Conservation (phyloP, 2,888 invertebrate genomes). For the Leptura quadrifasciata region DNA sequence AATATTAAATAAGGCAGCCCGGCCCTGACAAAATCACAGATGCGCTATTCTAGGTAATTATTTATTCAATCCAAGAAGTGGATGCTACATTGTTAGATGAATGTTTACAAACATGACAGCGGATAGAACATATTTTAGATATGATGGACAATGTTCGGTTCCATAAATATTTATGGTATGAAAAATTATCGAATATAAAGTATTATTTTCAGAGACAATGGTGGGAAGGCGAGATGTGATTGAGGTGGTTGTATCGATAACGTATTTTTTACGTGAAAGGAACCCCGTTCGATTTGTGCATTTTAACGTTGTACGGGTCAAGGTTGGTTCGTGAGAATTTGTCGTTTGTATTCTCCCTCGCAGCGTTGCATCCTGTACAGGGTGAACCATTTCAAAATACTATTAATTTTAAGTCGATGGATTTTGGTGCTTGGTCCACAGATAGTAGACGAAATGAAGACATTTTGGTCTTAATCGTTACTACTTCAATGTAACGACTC, state of each 20-base stretch:
- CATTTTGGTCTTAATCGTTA: too few species aligned
- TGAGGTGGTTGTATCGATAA: slow-evolving; percentile 21
- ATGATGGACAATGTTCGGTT: slow-evolving; percentile 29
- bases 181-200: slow-evolving; percentile 23
- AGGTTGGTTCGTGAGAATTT: neutral
- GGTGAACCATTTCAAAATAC: too few species aligned
- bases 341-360: neutral
- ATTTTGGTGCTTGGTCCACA: too few species aligned
- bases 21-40: slow-evolving; percentile 32
- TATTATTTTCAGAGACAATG: slow-evolving; percentile 37
- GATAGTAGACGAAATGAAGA: too few species aligned
- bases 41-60: slow-evolving; percentile 42
- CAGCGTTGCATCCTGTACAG: too few species aligned
- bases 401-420: too few species aligned
- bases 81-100: slow-evolving; percentile 37
- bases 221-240: slow-evolving; percentile 47
- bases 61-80: slow-evolving; percentile 43
- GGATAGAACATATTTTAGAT: slow-evolving; percentile 33
- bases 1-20: neutral
- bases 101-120: slow-evolving; percentile 37
- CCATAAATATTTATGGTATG: slow-evolving; percentile 41
- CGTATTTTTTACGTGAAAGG: slow-evolving; percentile 9
- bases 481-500: too few species aligned
- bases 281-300: neutral
- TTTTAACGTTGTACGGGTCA: slow-evolving; percentile 5